phyloP scores from a whole-genome alignment of 2,113 vertebrate species.

The rabbit (Oryctolagus cuniculus) region DNA sequence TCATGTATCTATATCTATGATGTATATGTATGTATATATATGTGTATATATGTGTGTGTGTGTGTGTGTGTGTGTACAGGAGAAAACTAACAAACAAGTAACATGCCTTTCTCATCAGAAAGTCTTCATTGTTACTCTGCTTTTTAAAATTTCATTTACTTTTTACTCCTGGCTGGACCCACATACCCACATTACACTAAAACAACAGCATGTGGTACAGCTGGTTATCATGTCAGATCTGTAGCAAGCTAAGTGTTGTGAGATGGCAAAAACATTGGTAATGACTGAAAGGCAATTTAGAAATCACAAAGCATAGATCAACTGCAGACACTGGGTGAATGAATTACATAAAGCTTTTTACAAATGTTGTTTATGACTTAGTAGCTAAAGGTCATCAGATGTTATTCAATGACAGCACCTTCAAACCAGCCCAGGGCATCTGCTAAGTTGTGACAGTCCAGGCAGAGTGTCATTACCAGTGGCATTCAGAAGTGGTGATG shows the following conservation, averaged over 20 bases:
- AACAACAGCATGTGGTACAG: not conserved
- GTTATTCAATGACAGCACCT: not conserved
- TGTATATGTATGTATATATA: no score
- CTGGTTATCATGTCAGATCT: not conserved
- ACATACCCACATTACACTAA: not conserved
- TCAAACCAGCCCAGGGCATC: constrained; percentile 10
- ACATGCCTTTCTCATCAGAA: not conserved
- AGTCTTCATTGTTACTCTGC: not conserved
- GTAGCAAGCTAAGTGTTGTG: constrained; percentile 4
- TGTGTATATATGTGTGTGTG: no score
- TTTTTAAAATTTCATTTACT: not conserved
- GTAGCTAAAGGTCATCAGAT: not conserved
- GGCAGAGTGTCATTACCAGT: not conserved
- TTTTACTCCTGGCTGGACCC: not conserved
- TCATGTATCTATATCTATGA: no score
- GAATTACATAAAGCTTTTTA: constrained; percentile 36
- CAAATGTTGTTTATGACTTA: not conserved
- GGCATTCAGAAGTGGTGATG: not conserved
- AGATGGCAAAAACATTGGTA: constrained; percentile 48
- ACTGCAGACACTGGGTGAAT: not conserved
- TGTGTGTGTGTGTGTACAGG: no score
- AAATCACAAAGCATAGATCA: constrained; percentile 51
- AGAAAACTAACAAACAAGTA: no score
- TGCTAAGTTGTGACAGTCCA: not conserved
- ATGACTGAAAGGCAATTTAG: constrained; percentile 13